Conservation (phyloP, 2,113 vertebrate genomes). For the Phaethon lepturus region DNA sequence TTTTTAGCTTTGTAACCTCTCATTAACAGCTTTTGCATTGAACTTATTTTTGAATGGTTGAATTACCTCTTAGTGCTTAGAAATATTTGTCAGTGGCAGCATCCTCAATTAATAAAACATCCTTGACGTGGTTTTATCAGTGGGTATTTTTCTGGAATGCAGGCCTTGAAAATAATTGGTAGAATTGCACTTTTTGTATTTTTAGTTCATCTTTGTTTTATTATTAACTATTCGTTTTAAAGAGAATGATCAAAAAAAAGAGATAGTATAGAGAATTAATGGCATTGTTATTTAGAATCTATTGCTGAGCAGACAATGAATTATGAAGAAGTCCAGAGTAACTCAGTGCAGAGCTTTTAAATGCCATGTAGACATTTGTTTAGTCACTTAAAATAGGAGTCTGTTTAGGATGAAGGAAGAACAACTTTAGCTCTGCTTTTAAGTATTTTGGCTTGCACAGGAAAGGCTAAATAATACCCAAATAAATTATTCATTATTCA, state of each 20-base stretch:
- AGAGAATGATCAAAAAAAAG: not conserved
- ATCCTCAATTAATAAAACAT: not conserved
- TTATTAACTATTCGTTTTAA: not conserved
- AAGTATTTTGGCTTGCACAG: not conserved
- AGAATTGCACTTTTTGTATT: not conserved
- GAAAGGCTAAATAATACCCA: not conserved
- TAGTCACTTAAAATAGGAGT: not conserved
- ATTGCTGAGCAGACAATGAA: not conserved
- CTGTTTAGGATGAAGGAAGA: not conserved
- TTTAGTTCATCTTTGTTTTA: not conserved
- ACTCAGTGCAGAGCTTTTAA: not conserved
- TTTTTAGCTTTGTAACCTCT: not conserved
- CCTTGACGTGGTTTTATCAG: not conserved
- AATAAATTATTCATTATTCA: not conserved
- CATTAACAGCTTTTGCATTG: not conserved
- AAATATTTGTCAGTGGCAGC: not conserved
- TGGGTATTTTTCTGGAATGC: not conserved
- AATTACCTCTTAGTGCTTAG: not conserved
- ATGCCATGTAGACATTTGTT: fast-evolving
- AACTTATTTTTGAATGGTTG: not conserved
- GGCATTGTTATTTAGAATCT: not conserved
- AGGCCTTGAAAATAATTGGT: not conserved
- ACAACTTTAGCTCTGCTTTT: not conserved
- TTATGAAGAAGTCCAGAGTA: not conserved
- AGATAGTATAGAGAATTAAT: not conserved